A percentile compares a stretch with the other conserved stretches of the same genome.
phyloP scores from a whole-genome alignment of 2,888 invertebrate genomes.

The Pseudeuparius sepicola region DNA sequence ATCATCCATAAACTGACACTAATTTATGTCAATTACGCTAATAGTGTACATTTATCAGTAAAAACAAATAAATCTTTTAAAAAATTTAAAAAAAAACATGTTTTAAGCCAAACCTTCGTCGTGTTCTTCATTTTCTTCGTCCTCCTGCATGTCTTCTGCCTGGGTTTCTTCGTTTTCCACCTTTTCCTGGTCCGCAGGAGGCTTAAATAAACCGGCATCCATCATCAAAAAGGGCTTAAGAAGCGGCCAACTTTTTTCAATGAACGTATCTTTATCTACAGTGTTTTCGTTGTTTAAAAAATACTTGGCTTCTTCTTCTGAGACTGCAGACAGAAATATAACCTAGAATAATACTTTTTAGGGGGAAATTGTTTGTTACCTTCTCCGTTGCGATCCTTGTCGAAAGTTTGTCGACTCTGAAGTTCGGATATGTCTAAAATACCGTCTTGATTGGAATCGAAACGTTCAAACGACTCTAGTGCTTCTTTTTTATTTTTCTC shows the following conservation, averaged over 20 bases:
- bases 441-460: constrained; percentile 76
- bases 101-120: too few relatives aligned
- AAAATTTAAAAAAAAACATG: too few relatives aligned
- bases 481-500: constrained; percentile 53
- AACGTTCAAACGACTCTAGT: constrained; percentile 59
- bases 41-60: too few relatives aligned
- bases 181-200: constrained; percentile 36
- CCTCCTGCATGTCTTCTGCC: too few relatives aligned
- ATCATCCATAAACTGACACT: too few relatives aligned
- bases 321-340: constrained; percentile 42
- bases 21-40: too few relatives aligned
- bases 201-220: constrained; percentile 60
- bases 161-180: constrained; percentile 21
- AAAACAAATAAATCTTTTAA: too few relatives aligned
- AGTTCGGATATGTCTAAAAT: constrained; percentile 59
- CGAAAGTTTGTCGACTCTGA: constrained; percentile 66
- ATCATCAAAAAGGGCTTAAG: constrained; percentile 71
- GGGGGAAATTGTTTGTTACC: constrained; percentile 24
- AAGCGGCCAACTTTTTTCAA: constrained; percentile 60
- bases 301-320: constrained; percentile 74
- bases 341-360: neutral
- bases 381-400: constrained; percentile 79
- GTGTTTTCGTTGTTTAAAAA: constrained; percentile 61
- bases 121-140: too few relatives aligned
- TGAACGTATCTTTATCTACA: constrained; percentile 57